Evolutionary conservation across 1,140 invertebrate species (phyloP), one percentile per base, ranked within the genome.

Genomic region (Akabosia matsudoensis): DNA sequence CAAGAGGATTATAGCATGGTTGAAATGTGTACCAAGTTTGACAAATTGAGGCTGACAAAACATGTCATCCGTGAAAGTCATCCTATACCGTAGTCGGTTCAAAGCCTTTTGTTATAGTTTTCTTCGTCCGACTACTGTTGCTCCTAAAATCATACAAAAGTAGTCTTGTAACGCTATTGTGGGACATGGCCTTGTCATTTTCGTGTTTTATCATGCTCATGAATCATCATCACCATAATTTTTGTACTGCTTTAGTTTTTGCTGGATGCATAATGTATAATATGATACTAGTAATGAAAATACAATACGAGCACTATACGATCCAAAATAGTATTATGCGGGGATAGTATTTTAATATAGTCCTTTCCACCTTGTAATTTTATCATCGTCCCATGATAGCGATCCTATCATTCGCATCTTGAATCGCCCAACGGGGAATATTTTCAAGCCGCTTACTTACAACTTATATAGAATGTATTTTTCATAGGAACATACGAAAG

Each of bases 1-100:
- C 24, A 10, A 30, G 30, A 30, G 54, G 28, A 30, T 67, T 61
- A 61, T 30, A 31, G n/a, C n/a, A 67, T 67, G 61, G 30, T 31
- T 67, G 24, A 31, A 61, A 67, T 56, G 61, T 67, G 61, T 67
- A 28, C 61, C 61, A 67, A 67, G 26, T 67, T 30, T 67, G 61
- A 67, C 61, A 67, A 67, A 67, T 67, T 67, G 30, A 67, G 61
- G 61, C 30, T 67, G 61, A 67, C 61, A 67, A 67, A 67, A 67
- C 61, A 67, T 67, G 61, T 67, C 61, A 67, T 31, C 61, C 24
- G 22, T 31, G 61, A 67, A 28, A 67, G 24, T 67, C 28, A 30
- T 22, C 54, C 54, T 61, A 22, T 61, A n/a, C n/a, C n/a, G 54
- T 61, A n/a, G 54, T 61, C 54, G 54, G 24, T 24, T 22, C 54